These are phyloP conservation scores for Cheirogaleus medius DNA, from an alignment of 2,113 vertebrate genomes.

Conservation along the genomic window DNA sequence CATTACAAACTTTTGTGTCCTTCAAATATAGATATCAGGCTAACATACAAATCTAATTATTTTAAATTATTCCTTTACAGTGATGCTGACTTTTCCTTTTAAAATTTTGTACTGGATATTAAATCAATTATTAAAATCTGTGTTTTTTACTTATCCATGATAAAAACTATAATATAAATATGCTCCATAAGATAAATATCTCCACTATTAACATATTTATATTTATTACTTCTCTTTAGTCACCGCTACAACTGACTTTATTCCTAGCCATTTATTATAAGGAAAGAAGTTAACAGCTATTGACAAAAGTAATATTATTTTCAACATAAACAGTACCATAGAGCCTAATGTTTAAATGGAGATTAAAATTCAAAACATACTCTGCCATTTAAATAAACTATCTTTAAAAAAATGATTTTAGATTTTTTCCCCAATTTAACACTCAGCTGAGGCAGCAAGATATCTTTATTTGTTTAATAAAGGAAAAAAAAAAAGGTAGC, in stretches of 20 bases:
- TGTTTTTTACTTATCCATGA: background rate
- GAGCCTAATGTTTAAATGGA: background rate
- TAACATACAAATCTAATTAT: background rate
- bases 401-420: background rate
- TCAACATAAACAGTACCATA: background rate
- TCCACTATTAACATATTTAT: background rate
- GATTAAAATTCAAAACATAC: background rate
- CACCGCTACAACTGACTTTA: background rate
- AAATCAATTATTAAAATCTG: background rate
- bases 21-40: background rate
- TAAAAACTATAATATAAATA: background rate
- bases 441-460: background rate
- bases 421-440: background rate
- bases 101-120: background rate
- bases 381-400: background rate
- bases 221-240: background rate
- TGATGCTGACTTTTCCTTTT: background rate
- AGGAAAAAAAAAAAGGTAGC: background rate
- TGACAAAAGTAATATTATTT: slow-evolving; percentile 79
- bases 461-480: background rate
- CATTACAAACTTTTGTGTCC: background rate
- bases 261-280: slow-evolving; percentile 27
- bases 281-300: slow-evolving; percentile 82
- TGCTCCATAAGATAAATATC: background rate
- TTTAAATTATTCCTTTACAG: background rate